phyloP scores from a whole-genome alignment of 2,888 invertebrate genomes.

The Phania funesta region DNA sequence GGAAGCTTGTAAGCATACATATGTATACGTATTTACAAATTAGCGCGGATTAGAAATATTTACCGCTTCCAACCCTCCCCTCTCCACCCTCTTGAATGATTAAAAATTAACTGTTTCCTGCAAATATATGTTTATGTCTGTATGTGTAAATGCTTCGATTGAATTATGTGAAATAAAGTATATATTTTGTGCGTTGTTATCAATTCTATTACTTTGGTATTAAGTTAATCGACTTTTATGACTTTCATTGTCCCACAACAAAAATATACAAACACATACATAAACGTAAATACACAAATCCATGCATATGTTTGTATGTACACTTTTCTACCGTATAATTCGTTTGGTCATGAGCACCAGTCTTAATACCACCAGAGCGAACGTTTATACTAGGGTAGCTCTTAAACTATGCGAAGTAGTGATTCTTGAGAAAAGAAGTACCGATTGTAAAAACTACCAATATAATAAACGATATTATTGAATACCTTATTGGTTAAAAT shows the following conservation, averaged over 20 bases:
- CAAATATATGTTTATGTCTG: not conserved
- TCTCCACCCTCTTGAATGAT: too few species aligned
- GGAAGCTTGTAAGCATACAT: too few species aligned
- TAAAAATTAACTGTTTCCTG: not conserved
- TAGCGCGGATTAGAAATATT: too few species aligned
- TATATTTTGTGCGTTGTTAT: conserved; percentile 57
- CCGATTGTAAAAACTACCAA: too few species aligned
- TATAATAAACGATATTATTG: too few species aligned
- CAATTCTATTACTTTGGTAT: conserved; percentile 66
- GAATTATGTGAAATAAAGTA: conserved; percentile 18
- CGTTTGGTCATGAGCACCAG: conserved; percentile 33
- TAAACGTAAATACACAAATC: not conserved
- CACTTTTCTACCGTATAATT: conserved; percentile 43
- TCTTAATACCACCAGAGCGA: not conserved
- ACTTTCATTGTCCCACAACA: conserved; percentile 59
- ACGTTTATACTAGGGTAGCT: not conserved
- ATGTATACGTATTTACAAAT: too few species aligned
- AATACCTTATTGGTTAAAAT: too few species aligned
- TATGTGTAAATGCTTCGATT: not conserved
- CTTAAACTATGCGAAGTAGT: not conserved
- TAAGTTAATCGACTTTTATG: conserved; percentile 69
- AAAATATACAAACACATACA: not conserved
- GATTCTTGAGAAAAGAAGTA: too few species aligned
- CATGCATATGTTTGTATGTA: not conserved
- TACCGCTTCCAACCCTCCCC: too few species aligned